A percentile compares a stretch with the other conserved stretches of the same genome.
Evolutionary conservation across 2,888 invertebrate species (phyloP).

Genomic region (Lacanobia wlatinum): DNA sequence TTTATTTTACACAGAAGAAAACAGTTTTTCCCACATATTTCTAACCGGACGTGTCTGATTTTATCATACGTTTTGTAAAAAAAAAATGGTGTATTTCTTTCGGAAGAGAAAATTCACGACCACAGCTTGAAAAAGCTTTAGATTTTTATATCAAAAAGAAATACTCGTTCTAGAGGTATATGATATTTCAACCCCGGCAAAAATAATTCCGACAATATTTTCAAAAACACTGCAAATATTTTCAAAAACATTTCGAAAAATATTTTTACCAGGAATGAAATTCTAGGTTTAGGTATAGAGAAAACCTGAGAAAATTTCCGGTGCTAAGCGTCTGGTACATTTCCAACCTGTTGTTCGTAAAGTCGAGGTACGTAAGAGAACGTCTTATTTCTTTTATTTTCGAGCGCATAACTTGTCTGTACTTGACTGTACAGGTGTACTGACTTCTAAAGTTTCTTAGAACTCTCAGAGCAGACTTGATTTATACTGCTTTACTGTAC

Average conservation of each 20-base stretch:
- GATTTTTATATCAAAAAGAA: not conserved
- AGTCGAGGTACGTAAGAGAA: not conserved
- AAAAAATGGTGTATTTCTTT: not conserved
- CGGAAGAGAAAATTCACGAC: not conserved
- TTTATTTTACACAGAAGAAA: not conserved
- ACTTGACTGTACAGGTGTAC: slow-evolving; percentile 3
- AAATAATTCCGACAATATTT: not conserved
- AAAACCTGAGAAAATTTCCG: not conserved
- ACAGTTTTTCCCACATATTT: not conserved
- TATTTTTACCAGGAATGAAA: slow-evolving; percentile 5
- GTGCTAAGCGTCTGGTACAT: slow-evolving; percentile 3
- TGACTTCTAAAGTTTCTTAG: not conserved
- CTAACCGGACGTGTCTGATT: not conserved
- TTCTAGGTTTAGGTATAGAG: slow-evolving; percentile 3
- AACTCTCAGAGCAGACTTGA: not conserved
- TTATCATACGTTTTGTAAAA: not conserved
- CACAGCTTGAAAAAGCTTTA: not conserved
- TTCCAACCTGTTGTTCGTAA: slow-evolving; percentile 35
- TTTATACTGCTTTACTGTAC: not conserved
- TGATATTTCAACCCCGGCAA: not conserved
- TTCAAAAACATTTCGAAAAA: slow-evolving; percentile 1
- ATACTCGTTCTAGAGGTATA: not conserved
- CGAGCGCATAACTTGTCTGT: slow-evolving; percentile 11
- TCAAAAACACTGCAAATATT: not conserved
- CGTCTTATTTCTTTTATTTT: slow-evolving; percentile 23